Conservation (phyloP, 1,140 invertebrate species). For the Ostrea denselamellosa region DNA sequence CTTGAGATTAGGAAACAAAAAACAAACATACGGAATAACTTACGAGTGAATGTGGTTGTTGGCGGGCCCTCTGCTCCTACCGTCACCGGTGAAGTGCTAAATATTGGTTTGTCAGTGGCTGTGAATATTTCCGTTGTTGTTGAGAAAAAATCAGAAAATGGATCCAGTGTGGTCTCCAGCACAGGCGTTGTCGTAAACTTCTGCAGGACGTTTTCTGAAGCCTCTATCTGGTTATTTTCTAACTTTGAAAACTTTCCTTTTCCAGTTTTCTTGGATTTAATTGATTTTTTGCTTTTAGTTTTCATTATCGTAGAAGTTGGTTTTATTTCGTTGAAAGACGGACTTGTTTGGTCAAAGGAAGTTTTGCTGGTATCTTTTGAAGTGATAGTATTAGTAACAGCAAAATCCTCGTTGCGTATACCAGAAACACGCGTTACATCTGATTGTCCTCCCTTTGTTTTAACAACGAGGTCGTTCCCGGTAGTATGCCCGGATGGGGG, state of each 20-base stretch:
- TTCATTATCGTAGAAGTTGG: background rate
- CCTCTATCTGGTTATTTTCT: background rate
- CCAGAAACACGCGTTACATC: background rate
- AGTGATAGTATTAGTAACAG: conserved; percentile 10
- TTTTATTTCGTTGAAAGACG: background rate
- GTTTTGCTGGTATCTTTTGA: background rate
- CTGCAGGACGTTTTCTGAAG: background rate
- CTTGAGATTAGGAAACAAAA: too few relatives aligned
- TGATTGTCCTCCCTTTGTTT: background rate
- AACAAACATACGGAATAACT: background rate
- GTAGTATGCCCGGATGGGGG: background rate
- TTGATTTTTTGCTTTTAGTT: background rate
- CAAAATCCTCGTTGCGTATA: background rate
- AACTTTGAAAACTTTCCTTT: background rate
- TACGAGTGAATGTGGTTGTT: conserved; percentile 5
- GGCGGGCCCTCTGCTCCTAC: background rate
- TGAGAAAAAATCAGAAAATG: background rate
- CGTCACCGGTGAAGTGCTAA: background rate
- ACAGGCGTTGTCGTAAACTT: background rate
- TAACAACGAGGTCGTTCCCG: background rate
- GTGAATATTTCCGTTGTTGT: background rate
- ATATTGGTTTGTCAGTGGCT: background rate
- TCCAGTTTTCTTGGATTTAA: background rate
- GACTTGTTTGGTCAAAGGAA: conserved; percentile 6
- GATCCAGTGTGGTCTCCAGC: background rate